Base-by-base conservation (phyloP, 1,140 invertebrate species). In the Halotydeus destructor region DNA sequence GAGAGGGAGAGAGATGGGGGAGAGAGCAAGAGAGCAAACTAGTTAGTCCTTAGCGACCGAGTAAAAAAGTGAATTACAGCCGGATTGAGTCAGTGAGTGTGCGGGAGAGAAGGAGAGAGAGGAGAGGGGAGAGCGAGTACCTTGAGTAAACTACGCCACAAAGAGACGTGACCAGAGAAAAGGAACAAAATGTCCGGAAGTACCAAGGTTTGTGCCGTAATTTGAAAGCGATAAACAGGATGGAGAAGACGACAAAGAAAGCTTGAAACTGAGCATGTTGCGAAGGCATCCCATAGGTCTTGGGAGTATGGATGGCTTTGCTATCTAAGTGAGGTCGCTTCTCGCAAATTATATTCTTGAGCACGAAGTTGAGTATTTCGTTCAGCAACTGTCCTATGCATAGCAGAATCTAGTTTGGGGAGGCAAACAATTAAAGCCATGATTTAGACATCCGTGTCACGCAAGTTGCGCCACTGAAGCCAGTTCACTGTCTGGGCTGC, bases 251-350 rank as follows among this genome's bases (percentile, higher is more conserved):
- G 24, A 26, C 12, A 25, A 44, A 44, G 28, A 44, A 44, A 9
- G 37, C 42, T 27, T 12, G 8, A 40, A 44, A 44, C 30, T 44
- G 42, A n/a, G 26, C 25, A 28, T 44, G 42, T 18, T 30, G 28
- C 30, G 42, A 44, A 12, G 42, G 42, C 42, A 27, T 33, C 11
- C 42, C 42, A 30, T 23, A 44, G 5, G 42, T 26, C n/a, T 41
- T 6, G 42, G 22, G 36, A 8, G 23, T 18, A 19, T 44, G 30
- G 11, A 14, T 6, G 5, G 14, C 6, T 9, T 26, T 6, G 22
- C 23, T 12, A 14, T 26, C 31, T 19, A 38, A 23, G 3, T 2
- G 19, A 2, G 42, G 42, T 30, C 42, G 1, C n/a, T 12, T 23
- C 2, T 45, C 35, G 12, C 19, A 12, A 25, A 26, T 23, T 11